Evolutionary conservation across 2,113 vertebrate species (phyloP).

Genomic region (Cichladusa arquata): DNA sequence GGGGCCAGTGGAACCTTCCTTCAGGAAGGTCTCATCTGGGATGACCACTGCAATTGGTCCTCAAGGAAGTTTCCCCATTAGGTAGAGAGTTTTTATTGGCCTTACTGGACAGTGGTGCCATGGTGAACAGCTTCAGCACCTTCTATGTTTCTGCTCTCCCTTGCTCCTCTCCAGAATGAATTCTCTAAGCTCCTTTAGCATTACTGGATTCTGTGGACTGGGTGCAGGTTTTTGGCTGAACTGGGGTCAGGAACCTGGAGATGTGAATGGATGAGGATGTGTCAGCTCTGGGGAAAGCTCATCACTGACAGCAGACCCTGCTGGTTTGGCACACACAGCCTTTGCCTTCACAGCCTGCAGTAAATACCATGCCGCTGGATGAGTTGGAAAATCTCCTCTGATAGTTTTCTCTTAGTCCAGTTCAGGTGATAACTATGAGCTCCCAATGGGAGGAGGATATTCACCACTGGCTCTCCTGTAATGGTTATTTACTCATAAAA

Average conservation of each 20-base stretch:
- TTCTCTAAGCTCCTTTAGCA: not conserved
- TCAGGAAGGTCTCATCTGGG: not conserved
- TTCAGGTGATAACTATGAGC: not conserved
- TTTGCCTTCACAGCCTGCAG: not conserved
- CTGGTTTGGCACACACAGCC: not conserved
- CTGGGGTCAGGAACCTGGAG: not conserved
- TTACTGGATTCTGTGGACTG: not conserved
- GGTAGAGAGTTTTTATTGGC: not conserved
- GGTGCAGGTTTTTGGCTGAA: not conserved
- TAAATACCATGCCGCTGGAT: not conserved
- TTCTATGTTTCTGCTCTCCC: not conserved
- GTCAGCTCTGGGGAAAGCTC: not conserved
- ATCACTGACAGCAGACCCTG: not conserved
- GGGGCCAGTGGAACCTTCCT: not conserved
- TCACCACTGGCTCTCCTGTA: not conserved
- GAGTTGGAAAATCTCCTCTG: not conserved
- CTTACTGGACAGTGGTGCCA: not conserved
- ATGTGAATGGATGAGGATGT: not conserved
- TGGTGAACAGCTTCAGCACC: not conserved
- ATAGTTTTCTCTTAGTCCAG: not conserved
- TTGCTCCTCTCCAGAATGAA: not conserved
- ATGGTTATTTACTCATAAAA: not conserved
- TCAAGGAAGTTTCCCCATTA: not conserved
- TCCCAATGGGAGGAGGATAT: not conserved
- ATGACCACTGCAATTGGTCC: not conserved